Conservation (phyloP, 2,888 invertebrate species). For the Drosophila lutescens region DNA sequence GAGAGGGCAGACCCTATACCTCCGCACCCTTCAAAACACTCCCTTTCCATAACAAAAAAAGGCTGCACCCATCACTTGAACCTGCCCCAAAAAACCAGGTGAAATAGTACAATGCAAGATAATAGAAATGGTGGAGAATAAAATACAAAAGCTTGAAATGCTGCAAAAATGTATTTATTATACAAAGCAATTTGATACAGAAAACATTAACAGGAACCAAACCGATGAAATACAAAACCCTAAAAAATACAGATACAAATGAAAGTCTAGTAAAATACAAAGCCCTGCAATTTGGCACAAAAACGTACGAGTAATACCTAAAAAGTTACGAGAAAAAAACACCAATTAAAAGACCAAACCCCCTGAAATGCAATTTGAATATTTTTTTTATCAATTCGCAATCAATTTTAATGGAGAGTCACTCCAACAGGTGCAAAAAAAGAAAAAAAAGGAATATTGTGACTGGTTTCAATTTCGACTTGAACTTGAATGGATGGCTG, state of each 20-base stretch:
- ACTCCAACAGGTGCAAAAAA: constrained; percentile 27
- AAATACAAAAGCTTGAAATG: not conserved
- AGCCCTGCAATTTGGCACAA: constrained; percentile 1
- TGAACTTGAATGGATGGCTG: constrained; percentile 39
- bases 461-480: constrained; percentile 44
- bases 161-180: not conserved
- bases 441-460: not conserved
- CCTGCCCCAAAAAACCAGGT: constrained; percentile 15
- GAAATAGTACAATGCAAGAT: constrained; percentile 15
- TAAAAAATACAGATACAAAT: not conserved
- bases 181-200: constrained; percentile 4
- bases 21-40: constrained; percentile 16
- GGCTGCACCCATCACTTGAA: constrained; percentile 35
- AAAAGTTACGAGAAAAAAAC: not conserved
- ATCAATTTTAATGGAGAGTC: constrained; percentile 21
- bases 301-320: not conserved
- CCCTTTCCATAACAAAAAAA: constrained; percentile 21
- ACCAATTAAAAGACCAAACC: constrained; percentile 33
- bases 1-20: constrained; percentile 4
- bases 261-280: not conserved
- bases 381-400: constrained; percentile 15
- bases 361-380: constrained; percentile 7
- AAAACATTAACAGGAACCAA: not conserved
- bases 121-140: not conserved
- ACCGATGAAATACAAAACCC: not conserved